Evolutionary conservation across 2,888 invertebrate genomes (phyloP), one percentile per base, ranked within the genome.

Genomic region (Myathropa florea): DNA sequence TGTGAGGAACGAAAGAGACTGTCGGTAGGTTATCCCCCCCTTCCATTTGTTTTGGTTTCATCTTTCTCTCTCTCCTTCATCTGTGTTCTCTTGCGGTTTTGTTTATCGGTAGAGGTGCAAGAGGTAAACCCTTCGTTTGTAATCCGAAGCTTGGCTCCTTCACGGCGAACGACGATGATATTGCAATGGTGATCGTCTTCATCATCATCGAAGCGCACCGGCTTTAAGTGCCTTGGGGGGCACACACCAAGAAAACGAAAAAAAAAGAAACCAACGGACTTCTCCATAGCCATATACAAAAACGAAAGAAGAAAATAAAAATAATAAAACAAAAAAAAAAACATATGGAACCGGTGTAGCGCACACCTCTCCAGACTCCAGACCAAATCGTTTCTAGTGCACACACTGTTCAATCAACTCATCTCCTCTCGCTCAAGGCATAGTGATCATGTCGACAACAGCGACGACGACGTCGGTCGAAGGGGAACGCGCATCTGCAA

Each of bases 401-500:
- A 46, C 28, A 28, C 46, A 77, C 60, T 82, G 72, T 77, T 77
- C 53, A 70, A 77, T 77, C 77, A 72, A 81, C 30, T 85, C 46
- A 71, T 77, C 57, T 71, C 84, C 72, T 61, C 26, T 64, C 46
- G 18, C 46, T 46, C 46, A 18, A 64, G 59, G 59, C 61, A 71
- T 46, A 60, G 65, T 70, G 78, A 86, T 86, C 70, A 55, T 82
- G 78, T 78, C 82, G 83, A 83, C 46, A 6, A 46, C 18, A 18
- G 18, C 3, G 7, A 18, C 46, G 7, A 18, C 46, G 46, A 18
- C 46, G 46, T 79, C 78, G 75, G 73, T 18, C 9, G 59, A 73
- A 78, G 78, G 83, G 65, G 83, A 78, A 46, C 83, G 86, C 86
- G 86, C 86, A 86, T 86, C 86, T 86, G 83, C 83, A 86, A 87